Evolutionary conservation across 23 tunicate species (phyloP).

Genomic region (Diplosoma virens): DNA sequence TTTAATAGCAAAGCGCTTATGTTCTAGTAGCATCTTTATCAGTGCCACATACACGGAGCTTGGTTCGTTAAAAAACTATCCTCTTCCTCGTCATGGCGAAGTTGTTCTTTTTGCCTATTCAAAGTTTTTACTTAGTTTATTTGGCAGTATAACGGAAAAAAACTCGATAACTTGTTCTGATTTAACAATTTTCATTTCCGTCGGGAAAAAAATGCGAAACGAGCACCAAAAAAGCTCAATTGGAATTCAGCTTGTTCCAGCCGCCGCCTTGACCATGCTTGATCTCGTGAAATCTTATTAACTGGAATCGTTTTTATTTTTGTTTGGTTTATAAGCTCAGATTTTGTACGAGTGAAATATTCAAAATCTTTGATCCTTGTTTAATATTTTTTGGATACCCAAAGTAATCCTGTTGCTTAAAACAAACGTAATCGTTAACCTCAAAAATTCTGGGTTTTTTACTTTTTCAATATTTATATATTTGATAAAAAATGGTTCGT

Average conservation of each 20-base stretch:
- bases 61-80: neutral
- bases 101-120: constrained; percentile 14
- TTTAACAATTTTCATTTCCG: neutral
- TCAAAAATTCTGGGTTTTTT: too few relatives aligned
- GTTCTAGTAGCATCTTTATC: constrained; percentile 44
- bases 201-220: constrained; percentile 18
- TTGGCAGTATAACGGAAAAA: neutral
- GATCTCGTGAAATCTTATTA: too few relatives aligned
- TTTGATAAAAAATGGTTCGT: too few relatives aligned
- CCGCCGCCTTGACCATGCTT: too few relatives aligned
- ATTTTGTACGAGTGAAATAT: too few relatives aligned
- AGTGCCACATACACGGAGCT: constrained; percentile 12
- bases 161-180: neutral
- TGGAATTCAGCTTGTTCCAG: constrained; percentile 22
- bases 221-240: constrained; percentile 8
- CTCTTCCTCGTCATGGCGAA: constrained; percentile 6
- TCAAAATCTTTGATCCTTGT: too few relatives aligned
- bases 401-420: too few relatives aligned
- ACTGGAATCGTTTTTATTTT: too few relatives aligned
- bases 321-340: too few relatives aligned
- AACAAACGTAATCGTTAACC: too few relatives aligned
- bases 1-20: constrained; percentile 33
- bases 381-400: too few relatives aligned
- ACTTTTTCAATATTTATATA: too few relatives aligned
- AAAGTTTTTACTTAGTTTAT: neutral